Conservation (phyloP, 2,797 vertebrate genomes). For the Phoeniculus purpureus region DNA sequence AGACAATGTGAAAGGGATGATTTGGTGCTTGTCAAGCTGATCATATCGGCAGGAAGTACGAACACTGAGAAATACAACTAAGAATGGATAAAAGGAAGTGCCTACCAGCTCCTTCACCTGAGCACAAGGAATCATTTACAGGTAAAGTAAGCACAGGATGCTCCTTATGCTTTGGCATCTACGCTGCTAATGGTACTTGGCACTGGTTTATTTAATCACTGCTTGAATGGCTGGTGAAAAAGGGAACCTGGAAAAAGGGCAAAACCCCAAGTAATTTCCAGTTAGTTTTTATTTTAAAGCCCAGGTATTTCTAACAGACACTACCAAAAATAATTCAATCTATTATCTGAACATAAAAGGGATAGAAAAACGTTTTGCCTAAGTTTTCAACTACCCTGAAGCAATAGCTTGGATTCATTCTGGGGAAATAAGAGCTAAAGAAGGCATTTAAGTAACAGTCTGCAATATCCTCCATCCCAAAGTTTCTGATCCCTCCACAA, state of each 20-base stretch:
- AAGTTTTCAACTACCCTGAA: background rate
- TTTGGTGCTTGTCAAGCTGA: background rate
- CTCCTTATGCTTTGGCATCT: background rate
- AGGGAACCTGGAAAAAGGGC: background rate
- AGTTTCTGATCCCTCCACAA: background rate
- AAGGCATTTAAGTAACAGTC: background rate
- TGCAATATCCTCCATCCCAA: background rate
- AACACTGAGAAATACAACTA: background rate
- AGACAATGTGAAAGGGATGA: background rate
- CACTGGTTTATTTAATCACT: constrained; percentile 3
- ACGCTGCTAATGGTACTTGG: background rate
- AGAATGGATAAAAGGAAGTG: background rate
- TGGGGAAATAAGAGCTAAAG: background rate
- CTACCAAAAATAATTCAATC: background rate
- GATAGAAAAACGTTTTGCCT: background rate
- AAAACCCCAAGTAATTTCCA: background rate
- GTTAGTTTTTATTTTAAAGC: background rate
- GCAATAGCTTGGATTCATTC: background rate
- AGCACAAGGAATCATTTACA: background rate
- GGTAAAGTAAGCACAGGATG: background rate
- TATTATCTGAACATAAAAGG: background rate
- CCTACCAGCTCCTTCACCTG: background rate
- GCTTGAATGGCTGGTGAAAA: background rate
- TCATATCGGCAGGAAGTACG: background rate
- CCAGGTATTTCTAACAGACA: background rate